phyloP scores from a whole-genome alignment of 2,888 invertebrate genomes.

The Caenorhabditis angaria region DNA sequence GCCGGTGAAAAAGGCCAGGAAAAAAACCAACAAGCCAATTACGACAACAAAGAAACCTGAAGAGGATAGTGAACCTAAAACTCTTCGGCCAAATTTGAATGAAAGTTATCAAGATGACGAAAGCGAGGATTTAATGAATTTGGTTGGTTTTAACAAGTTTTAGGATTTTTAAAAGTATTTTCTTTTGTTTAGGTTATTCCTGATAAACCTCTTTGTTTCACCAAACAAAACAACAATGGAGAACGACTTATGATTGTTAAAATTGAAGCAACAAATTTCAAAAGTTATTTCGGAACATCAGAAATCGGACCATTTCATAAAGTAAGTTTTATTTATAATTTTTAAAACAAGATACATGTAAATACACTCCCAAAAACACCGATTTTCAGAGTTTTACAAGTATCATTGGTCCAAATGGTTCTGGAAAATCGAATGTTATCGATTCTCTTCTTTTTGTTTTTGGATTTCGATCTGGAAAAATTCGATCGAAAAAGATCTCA shows the following conservation, averaged over 20 bases:
- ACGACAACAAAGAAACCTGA: not conserved
- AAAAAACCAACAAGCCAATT: constrained; percentile 2
- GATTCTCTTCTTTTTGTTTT: constrained; percentile 99
- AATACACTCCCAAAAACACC: no score
- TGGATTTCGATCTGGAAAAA: constrained; percentile 81
- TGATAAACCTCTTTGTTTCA: constrained; percentile 27
- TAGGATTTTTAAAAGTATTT: not conserved
- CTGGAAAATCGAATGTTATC: constrained; percentile 98
- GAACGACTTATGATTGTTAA: constrained; percentile 88
- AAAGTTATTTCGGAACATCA: constrained; percentile 89
- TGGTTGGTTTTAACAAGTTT: not conserved
- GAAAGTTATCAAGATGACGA: not conserved
- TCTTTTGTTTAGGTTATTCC: constrained; percentile 27
- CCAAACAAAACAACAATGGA: constrained; percentile 78
- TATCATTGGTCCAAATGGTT: constrained; percentile 97
- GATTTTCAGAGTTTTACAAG: constrained; percentile 85
- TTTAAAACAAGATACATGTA: not conserved
- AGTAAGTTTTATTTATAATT: constrained; percentile 75
- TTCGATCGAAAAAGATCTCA: constrained; percentile 89
- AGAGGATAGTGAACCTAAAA: not conserved
- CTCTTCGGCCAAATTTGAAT: not conserved
- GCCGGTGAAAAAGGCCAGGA: constrained; percentile 2
- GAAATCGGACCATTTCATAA: constrained; percentile 92
- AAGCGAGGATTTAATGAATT: constrained; percentile 1
- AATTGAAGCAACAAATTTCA: constrained; percentile 92